These are phyloP conservation scores for Sebastes elongatus DNA, from an alignment of 2,797 vertebrate genomes.

Conservation along the genomic window DNA sequence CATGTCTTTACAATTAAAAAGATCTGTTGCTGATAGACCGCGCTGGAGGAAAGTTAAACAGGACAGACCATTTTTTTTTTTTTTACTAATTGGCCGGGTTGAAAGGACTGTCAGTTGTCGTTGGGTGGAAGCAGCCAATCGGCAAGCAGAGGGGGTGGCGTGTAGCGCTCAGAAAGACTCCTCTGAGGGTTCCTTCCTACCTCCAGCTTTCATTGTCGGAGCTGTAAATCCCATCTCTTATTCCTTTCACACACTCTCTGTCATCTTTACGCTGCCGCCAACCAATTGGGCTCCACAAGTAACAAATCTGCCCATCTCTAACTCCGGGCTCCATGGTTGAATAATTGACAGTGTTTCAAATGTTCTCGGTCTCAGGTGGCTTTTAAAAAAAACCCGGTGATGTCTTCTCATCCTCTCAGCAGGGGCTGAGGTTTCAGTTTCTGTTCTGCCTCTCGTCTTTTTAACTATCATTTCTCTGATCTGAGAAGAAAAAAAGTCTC, in stretches of 20 bases:
- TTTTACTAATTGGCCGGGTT: conserved; percentile 61
- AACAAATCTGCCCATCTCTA: conserved; percentile 53
- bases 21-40: conserved; percentile 48
- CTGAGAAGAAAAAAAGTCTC: conserved; percentile 42
- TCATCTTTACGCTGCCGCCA: conserved; percentile 41
- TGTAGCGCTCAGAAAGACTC: conserved; percentile 2
- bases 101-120: conserved; percentile 49
- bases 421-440: conserved; percentile 41
- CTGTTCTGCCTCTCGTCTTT: conserved; percentile 28
- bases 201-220: conserved; percentile 38
- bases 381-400: conserved; percentile 20
- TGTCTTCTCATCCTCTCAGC: conserved; percentile 49
- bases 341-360: conserved; percentile 63
- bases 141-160: background rate
- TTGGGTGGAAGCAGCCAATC: conserved; percentile 43
- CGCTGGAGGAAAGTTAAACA: conserved; percentile 18
- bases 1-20: conserved; percentile 63
- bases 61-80: conserved; percentile 15
- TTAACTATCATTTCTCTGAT: conserved; percentile 47
- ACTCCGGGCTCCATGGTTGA: conserved; percentile 36
- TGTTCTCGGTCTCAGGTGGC: conserved; percentile 53
- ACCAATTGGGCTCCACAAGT: conserved; percentile 32
- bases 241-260: conserved; percentile 29
- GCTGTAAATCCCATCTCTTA: conserved; percentile 47
- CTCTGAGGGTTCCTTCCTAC: conserved; percentile 39